Evolutionary conservation across 64 coral and sea anemone species (phyloP).

Genomic region (Pachyseris speciosa): DNA sequence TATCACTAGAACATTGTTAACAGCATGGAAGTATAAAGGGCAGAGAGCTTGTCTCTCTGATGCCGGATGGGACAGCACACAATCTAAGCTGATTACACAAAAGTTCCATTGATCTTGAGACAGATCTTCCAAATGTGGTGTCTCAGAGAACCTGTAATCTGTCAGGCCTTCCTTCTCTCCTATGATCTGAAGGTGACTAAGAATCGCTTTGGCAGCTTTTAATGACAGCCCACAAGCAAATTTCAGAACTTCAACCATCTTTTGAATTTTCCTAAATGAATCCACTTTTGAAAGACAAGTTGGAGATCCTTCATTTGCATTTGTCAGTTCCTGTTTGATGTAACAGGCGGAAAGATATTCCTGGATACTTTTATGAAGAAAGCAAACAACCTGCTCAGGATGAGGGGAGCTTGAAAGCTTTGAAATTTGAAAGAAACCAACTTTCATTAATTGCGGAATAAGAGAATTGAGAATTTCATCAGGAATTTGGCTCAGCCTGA

Average conservation of each 20-base stretch:
- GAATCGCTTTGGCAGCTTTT: not conserved
- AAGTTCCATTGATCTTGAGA: not conserved
- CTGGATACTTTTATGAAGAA: slow-evolving; percentile 53
- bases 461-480: not conserved
- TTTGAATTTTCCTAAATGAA: not conserved
- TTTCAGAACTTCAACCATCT: not conserved
- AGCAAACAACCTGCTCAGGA: slow-evolving; percentile 38
- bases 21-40: not conserved
- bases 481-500: not conserved
- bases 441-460: not conserved
- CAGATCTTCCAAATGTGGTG: not conserved
- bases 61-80: not conserved
- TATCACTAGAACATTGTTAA: not conserved
- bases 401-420: not conserved
- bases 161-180: slow-evolving; percentile 10
- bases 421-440: slow-evolving; percentile 54
- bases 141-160: not conserved
- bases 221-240: slow-evolving; percentile 10
- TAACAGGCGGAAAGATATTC: slow-evolving; percentile 56
- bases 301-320: not conserved
- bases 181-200: not conserved
- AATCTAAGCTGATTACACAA: not conserved
- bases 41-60: not conserved
- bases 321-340: not conserved
- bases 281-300: not conserved